A percentile compares a stretch with the other conserved stretches of the same genome.
phyloP scores from a whole-genome alignment of 1,140 invertebrate species.

The Trialeurodes vaporariorum region DNA sequence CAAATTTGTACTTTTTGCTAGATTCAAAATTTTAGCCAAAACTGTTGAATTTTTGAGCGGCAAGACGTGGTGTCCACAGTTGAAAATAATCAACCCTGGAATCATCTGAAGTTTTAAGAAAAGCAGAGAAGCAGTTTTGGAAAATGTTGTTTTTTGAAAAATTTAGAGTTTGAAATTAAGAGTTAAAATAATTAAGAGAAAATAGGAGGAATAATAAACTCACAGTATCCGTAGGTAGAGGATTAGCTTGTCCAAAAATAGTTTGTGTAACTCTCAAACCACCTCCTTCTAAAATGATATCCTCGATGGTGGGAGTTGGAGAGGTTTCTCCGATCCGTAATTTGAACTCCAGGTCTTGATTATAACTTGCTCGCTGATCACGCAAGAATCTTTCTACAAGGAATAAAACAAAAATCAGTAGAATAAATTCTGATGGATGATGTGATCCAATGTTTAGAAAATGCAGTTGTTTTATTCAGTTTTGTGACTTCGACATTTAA shows the following conservation, averaged over 20 bases:
- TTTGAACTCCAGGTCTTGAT: conserved; percentile 82
- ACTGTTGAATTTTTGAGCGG: too few species aligned
- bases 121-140: neutral
- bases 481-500: too few species aligned
- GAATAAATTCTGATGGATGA: too few species aligned
- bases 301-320: conserved; percentile 55
- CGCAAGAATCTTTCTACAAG: conserved; percentile 69
- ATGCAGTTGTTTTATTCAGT: too few species aligned
- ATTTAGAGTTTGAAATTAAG: too few species aligned
- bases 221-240: conserved; percentile 56
- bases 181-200: too few species aligned
- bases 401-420: too few species aligned
- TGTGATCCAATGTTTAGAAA: too few species aligned
- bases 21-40: too few species aligned
- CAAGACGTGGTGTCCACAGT: too few species aligned
- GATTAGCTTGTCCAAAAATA: conserved; percentile 86
- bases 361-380: conserved; percentile 88
- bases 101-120: neutral
- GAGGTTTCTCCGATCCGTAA: conserved; percentile 69
- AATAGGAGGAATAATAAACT: too few species aligned
- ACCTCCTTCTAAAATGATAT: conserved; percentile 79
- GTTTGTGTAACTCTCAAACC: conserved; percentile 68
- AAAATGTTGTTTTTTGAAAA: neutral
- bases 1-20: too few species aligned
- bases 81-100: neutral